Conservation (phyloP, 30 jellyfish, hydroid and myxozoan genomes). For the Catostylus mosaicus region DNA sequence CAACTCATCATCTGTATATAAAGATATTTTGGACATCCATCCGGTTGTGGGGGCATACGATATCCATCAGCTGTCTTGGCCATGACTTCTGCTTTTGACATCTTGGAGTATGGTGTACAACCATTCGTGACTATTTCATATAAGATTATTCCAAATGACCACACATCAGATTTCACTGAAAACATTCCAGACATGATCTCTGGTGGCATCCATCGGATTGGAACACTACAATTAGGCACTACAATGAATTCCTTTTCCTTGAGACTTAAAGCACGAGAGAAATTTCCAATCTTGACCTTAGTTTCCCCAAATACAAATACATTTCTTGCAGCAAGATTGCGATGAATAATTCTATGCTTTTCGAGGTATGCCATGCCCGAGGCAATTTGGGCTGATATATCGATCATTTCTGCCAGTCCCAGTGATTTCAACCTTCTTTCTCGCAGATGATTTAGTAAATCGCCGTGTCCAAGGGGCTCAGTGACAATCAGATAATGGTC, state of each 20-base stretch:
- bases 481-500: conserved; percentile 14
- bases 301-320: conserved; percentile 51
- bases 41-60: conserved; percentile 78
- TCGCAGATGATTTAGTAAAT: conserved; percentile 52
- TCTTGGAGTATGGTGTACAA: conserved; percentile 70
- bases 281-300: conserved; percentile 61
- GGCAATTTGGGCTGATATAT: conserved; percentile 76
- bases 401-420: conserved; percentile 59
- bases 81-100: conserved; percentile 75
- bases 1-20: conserved; percentile 61
- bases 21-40: conserved; percentile 69
- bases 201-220: conserved; percentile 82
- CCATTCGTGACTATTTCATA: conserved; percentile 72
- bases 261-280: conserved; percentile 57
- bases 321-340: conserved; percentile 79
- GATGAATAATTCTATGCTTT: conserved; percentile 32
- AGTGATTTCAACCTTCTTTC: conserved; percentile 18
- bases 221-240: conserved; percentile 46
- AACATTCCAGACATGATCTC: conserved; percentile 57
- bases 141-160: conserved; percentile 44
- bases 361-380: conserved; percentile 81
- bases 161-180: conserved; percentile 45
- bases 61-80: conserved; percentile 45
- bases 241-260: conserved; percentile 10
- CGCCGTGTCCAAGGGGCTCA: conserved; percentile 40